Evolutionary conservation across 2,113 vertebrate species (phyloP).

Genomic region (Odontophorus gujanensis): DNA sequence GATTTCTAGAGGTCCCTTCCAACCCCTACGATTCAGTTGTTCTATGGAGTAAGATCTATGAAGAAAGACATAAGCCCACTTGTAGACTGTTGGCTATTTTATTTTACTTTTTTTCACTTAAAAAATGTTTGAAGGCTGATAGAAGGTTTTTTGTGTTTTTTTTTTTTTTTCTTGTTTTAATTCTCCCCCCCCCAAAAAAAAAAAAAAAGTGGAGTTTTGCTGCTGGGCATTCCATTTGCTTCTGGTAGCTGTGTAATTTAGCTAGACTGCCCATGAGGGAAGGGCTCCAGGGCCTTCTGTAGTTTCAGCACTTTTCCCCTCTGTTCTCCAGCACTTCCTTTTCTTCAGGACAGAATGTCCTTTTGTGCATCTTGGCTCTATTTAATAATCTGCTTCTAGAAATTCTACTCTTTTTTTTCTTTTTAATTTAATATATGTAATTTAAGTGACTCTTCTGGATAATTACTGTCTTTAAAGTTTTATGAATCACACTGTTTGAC

Average conservation of each 20-base stretch:
- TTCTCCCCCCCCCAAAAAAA: no score
- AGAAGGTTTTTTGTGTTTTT: not conserved
- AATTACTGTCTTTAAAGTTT: conserved; percentile 76
- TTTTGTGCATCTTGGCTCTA: conserved; percentile 73
- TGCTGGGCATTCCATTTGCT: conserved; percentile 33
- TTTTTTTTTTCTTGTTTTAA: not conserved
- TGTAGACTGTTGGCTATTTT: not conserved
- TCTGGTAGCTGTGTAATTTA: conserved; percentile 11
- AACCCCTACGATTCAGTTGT: no score
- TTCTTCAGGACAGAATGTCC: conserved; percentile 61
- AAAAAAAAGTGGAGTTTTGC: not conserved
- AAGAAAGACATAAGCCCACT: not conserved
- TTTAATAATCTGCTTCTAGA: conserved; percentile 74
- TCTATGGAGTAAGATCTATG: not conserved
- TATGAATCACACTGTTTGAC: conserved; percentile 66
- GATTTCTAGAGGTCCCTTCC: no score
- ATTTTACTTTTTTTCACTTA: not conserved
- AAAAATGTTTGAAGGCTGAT: not conserved
- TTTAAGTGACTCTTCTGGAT: conserved; percentile 50
- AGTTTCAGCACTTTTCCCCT: conserved; percentile 39
- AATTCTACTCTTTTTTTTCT: conserved; percentile 21
- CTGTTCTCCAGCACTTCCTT: conserved; percentile 62
- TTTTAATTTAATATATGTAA: not conserved
- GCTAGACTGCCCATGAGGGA: not conserved
- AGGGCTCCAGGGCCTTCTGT: conserved; percentile 28